These are phyloP conservation scores for Amia ocellicauda DNA, from an alignment of 2,113 vertebrate species.

Conservation along the genomic window DNA sequence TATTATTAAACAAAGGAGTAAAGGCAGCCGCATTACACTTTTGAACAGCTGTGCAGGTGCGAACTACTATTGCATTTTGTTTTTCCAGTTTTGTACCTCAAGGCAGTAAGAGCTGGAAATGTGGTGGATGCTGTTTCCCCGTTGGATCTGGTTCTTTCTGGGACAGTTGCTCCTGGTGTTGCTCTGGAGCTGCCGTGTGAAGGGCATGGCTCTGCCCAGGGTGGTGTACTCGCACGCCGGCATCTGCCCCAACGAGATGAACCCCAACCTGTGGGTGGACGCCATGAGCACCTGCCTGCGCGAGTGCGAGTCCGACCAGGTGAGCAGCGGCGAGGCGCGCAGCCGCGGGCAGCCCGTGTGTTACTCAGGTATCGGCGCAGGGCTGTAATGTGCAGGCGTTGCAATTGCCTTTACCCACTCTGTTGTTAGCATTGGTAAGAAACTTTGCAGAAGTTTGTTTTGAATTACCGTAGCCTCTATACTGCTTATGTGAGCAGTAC, in stretches of 20 bases:
- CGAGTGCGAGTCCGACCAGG: constrained; percentile 88
- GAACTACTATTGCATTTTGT: not conserved
- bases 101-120: constrained; percentile 57
- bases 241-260: constrained; percentile 97
- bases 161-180: constrained; percentile 63
- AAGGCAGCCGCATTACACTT: no score
- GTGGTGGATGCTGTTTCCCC: constrained; percentile 66
- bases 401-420: no score
- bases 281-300: constrained; percentile 95
- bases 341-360: no score
- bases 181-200: constrained; percentile 56
- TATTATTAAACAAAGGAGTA: no score
- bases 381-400: no score
- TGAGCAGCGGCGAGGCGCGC: no score
- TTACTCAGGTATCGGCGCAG: no score
- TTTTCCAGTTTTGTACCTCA: not conserved
- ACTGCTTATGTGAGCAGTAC: no score
- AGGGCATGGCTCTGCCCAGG: constrained; percentile 66
- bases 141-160: constrained; percentile 71
- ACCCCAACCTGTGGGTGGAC: constrained; percentile 97
- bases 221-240: constrained; percentile 82
- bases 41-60: constrained; percentile 19
- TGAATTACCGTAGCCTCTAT: no score
- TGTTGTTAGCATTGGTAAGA: no score
- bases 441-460: no score